These are phyloP conservation scores for Donacobius atricapilla DNA, from an alignment of 2,113 vertebrate genomes.

Conservation along the genomic window DNA sequence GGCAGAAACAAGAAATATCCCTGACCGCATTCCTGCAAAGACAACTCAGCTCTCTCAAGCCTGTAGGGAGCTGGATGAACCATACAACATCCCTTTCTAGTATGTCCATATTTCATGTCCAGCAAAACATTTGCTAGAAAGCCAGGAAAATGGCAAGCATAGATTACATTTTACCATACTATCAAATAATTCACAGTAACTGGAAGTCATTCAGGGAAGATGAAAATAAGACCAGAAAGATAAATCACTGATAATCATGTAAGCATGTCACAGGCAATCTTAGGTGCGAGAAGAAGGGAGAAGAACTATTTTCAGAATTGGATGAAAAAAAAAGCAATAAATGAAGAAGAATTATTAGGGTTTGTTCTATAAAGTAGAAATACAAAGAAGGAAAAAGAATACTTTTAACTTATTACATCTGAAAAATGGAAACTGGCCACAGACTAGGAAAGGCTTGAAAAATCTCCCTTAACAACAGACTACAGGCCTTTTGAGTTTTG, in stretches of 20 bases:
- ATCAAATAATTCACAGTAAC: slow-evolving; percentile 11
- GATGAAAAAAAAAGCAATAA: not conserved
- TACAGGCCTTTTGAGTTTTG: not conserved
- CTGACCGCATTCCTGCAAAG: not conserved
- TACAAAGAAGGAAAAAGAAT: not conserved
- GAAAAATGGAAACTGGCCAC: not conserved
- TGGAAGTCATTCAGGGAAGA: slow-evolving; percentile 26
- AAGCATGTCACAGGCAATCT: not conserved
- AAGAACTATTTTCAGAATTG: not conserved
- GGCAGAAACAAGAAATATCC: not conserved
- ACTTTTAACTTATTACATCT: not conserved
- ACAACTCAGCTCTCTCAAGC: accelerated
- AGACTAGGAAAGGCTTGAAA: not conserved
- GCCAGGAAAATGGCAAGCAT: not conserved
- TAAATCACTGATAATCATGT: slow-evolving; percentile 13
- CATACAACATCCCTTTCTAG: not conserved
- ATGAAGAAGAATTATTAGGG: not conserved
- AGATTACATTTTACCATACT: not conserved
- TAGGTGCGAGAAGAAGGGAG: not conserved
- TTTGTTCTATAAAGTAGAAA: not conserved
- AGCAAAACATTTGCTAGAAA: not conserved
- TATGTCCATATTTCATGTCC: not conserved
- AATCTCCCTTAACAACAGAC: not conserved
- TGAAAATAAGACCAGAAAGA: slow-evolving; percentile 16
- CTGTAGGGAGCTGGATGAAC: not conserved